Conservation (phyloP, 2,113 vertebrate genomes). For the Thunnus thynnus region DNA sequence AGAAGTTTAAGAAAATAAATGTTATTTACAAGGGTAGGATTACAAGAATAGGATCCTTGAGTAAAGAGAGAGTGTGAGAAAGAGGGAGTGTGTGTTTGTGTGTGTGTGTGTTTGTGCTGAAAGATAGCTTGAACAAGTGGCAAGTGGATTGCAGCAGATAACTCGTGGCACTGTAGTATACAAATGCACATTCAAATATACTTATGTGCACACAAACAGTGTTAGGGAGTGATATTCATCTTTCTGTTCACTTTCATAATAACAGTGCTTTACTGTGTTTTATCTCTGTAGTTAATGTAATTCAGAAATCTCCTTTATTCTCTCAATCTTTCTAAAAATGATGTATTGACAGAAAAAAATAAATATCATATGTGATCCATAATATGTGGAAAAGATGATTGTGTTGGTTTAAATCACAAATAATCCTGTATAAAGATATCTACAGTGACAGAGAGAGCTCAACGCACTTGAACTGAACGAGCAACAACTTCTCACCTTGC, state of each 20-base stretch:
- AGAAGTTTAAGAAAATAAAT: background rate
- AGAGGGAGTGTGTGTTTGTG: background rate
- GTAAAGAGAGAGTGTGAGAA: background rate
- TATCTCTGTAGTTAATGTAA: too few relatives aligned
- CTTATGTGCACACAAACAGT: too few relatives aligned
- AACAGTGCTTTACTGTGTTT: background rate
- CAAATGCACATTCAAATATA: background rate
- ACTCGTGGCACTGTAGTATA: background rate
- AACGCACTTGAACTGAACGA: too few relatives aligned
- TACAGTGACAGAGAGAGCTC: background rate
- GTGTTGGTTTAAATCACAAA: background rate
- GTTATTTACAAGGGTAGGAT: background rate
- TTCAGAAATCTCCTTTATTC: too few relatives aligned
- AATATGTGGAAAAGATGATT: too few relatives aligned
- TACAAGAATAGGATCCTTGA: background rate
- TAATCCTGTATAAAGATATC: background rate
- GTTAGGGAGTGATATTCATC: too few relatives aligned
- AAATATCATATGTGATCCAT: too few relatives aligned
- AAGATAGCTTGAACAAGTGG: conserved; percentile 4
- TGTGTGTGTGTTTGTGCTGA: conserved; percentile 7
- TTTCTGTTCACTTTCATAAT: background rate
- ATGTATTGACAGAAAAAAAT: too few relatives aligned
- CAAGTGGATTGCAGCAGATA: background rate
- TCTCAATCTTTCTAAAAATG: too few relatives aligned
- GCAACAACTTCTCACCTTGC: too few relatives aligned